Percentiles rank a stretch among this genome's conserved stretches.
These are phyloP conservation scores for Mythimna pallens DNA, from an alignment of 2,888 invertebrate species.

Conservation along the genomic window DNA sequence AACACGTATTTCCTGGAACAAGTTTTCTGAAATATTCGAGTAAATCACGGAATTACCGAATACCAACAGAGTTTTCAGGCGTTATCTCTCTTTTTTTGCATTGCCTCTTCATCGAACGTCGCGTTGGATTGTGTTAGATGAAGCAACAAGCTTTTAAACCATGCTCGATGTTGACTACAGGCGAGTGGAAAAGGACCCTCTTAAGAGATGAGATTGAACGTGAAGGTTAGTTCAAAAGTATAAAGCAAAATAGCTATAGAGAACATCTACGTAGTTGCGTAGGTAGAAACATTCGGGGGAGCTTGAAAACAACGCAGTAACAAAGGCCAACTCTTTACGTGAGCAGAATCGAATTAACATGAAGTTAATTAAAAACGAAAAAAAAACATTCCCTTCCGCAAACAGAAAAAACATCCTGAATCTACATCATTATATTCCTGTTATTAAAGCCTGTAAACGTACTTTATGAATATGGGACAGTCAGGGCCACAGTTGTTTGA, in stretches of 20 bases:
- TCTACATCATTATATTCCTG: constrained; percentile 30
- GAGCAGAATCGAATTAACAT: constrained; percentile 53
- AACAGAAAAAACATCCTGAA: constrained; percentile 21
- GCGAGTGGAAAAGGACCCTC: too few relatives aligned
- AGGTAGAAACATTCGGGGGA: neutral
- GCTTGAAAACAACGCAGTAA: constrained; percentile 30
- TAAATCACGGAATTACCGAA: too few relatives aligned
- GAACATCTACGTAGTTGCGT: neutral
- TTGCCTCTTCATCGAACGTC: too few relatives aligned
- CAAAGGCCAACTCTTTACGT: constrained; percentile 45
- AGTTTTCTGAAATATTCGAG: too few relatives aligned
- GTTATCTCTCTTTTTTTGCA: too few relatives aligned
- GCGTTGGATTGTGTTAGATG: too few relatives aligned
- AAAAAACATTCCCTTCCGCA: constrained; percentile 24
- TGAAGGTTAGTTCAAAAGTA: neutral
- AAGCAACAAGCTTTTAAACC: too few relatives aligned
- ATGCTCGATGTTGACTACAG: too few relatives aligned
- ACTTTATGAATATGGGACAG: neutral
- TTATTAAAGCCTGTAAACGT: neutral
- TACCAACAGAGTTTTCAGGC: too few relatives aligned
- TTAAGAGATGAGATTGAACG: neutral
- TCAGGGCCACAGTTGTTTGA: neutral
- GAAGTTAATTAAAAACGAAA: constrained; percentile 50
- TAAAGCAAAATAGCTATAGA: neutral
- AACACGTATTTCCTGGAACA: too few relatives aligned